Percentiles rank a stretch among this genome's conserved stretches.
These are phyloP conservation scores for Panthera tigris DNA, from an alignment of 2,113 vertebrate genomes.

Conservation along the genomic window DNA sequence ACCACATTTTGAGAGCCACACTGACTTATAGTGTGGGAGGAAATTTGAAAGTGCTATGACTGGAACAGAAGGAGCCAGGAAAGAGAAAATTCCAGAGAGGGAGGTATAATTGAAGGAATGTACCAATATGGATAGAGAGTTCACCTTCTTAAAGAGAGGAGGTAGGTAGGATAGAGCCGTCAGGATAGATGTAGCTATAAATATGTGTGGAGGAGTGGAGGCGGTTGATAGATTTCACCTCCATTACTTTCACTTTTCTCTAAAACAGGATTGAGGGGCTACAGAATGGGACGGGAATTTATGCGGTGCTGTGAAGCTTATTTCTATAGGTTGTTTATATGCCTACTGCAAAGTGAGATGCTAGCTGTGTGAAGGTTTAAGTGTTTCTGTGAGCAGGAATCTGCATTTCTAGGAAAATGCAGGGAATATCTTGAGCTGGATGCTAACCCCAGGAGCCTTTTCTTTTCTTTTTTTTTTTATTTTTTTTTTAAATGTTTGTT, in stretches of 20 bases:
- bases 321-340: neutral
- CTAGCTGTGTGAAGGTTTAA: neutral
- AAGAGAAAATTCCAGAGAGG: slow-evolving; percentile 18
- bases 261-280: neutral
- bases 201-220: neutral
- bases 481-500: too few relatives aligned
- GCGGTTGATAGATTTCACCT: neutral
- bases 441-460: neutral
- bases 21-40: neutral
- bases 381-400: neutral
- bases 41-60: neutral
- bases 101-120: neutral
- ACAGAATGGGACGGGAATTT: neutral
- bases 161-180: neutral
- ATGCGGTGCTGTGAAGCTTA: neutral
- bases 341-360: neutral
- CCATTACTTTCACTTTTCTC: neutral
- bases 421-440: neutral
- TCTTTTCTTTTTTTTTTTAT: neutral
- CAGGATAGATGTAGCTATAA: neutral
- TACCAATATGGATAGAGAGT: neutral
- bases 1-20: neutral
- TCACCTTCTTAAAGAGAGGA: neutral
- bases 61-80: neutral
- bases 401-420: neutral